These are phyloP conservation scores for Oedothorax gibbosus DNA, from an alignment of 1,140 invertebrate genomes.

Conservation along the genomic window DNA sequence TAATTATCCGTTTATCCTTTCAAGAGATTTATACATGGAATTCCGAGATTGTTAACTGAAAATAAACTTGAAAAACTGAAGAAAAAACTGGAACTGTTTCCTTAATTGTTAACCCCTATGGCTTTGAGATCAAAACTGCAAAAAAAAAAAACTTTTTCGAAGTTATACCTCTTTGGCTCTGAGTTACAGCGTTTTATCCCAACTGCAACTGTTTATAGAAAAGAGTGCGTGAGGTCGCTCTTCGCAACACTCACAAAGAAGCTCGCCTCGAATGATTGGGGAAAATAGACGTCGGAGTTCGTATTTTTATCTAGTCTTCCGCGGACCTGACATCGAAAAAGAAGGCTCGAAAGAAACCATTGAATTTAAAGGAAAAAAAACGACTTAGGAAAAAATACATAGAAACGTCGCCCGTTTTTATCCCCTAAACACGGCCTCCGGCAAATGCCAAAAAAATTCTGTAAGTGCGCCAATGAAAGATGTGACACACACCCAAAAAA, in stretches of 20 bases:
- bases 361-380: background rate
- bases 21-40: no score
- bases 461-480: slow-evolving; percentile 33
- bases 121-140: no score
- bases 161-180: no score
- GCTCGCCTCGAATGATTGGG: background rate
- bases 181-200: no score
- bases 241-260: background rate
- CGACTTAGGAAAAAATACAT: background rate
- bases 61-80: no score
- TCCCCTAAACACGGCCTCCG: background rate
- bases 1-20: no score
- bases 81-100: no score
- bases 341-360: slow-evolving; percentile 11
- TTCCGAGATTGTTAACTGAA: no score
- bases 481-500: slow-evolving; percentile 13
- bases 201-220: slow-evolving; percentile 13
- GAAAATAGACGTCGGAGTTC: background rate
- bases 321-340: slow-evolving; percentile 26
- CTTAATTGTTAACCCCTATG: no score
- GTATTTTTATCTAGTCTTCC: slow-evolving; percentile 29
- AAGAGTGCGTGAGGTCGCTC: slow-evolving; percentile 29
- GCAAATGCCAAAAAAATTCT: slow-evolving; percentile 9
- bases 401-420: background rate
- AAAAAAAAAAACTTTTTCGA: no score